Base-by-base conservation (phyloP, 2,888 invertebrate species). In the Trissolcus japonicus region DNA sequence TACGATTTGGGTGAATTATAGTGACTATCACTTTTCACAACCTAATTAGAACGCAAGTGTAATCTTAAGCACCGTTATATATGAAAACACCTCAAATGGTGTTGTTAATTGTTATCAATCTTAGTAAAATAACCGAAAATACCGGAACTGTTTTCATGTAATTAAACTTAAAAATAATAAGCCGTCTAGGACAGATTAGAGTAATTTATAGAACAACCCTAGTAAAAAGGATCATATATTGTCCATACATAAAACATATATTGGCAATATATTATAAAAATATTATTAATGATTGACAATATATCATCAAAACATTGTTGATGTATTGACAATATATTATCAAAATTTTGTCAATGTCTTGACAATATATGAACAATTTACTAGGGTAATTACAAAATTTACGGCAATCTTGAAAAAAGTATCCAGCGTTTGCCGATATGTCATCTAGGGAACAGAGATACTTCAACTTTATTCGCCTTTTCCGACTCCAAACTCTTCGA, bases 11-110 rank as follows among this genome's bases (percentile, higher is more conserved):
- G 35, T 19, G 25, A 72, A 72, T 72, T 65, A 29, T 29, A 72
- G 54, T 65, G 54, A 53, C 54, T 50, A 50, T 65, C 63, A 55
- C 72, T 60, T 65, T 72, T 72, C 72, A 65, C 65, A 14, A 60
- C 60, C 54, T 72, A 65, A 72, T 72, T 72, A 65, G 50, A 71
- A 63, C 53, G 63, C 25, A 46, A 53, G 63, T 40, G 55, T 16
- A 54, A 71, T 71, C 71, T 71, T 59, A 53, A 29, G 41, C 59
- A 43, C 53, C 29, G n/a, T 6, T 59, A 54, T 53, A 46, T 57
- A 62, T 57, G 56, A 57, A 56, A 62, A 25, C 55, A 61, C 40
- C 6, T 7, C 16, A 29, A 4, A 17, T 29, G 13, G 0, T 25
- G 29, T 50, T 57, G 55, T 62, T 63, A 62, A 55, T 62, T n/a